Evolutionary conservation across 2,888 invertebrate genomes (phyloP), one percentile per base, ranked within the genome.

Genomic region (Bellardia pandia): DNA sequence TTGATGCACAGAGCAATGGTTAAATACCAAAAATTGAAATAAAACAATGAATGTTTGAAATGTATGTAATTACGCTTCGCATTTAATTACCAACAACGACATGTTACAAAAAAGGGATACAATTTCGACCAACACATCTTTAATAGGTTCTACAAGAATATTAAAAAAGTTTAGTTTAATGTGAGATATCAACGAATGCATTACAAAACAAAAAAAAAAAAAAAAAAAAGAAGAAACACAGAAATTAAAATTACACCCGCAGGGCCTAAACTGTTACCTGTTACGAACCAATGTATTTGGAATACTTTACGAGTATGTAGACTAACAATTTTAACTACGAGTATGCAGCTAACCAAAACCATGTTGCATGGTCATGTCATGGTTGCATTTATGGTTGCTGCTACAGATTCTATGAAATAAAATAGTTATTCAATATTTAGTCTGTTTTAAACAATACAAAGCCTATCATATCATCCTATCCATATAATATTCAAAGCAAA

Each of bases 201-300:
- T 53, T 9, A 30, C 53, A 53, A 64, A 2, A 23, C 40, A 14
- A 30, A 66, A 53, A 64, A 2, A 14, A 30, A 66, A 53, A 64
- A 2, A 14, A 0, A 66, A 40, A 40, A 2, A 8, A 4, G n/a
- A 56, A 37, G 37, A 86, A 88, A 88, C 40, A 89, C 89, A 90
- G 89, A 91, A 92, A 92, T 92, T 92, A 91, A 92, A 92, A 91
- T 91, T 91, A 90, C 91, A 91, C 91, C 92, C 92, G 90, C 91
- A 89, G 92, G 92, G 90, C 87, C 62, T 62, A 37, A 81, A 84
- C 3, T 77, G 68, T 66, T 77, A 66, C 66, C 76, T 83, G 53
- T 60, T 68, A 37, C 74, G 68, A 79, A 42, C 66, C 40, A 78
- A 37, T 60, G 68, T 42, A 51, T 60, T 51, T 30, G 30, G 14